These are phyloP conservation scores for Ambastaia sidthimunki DNA, from an alignment of 2,797 vertebrate genomes.

Conservation along the genomic window DNA sequence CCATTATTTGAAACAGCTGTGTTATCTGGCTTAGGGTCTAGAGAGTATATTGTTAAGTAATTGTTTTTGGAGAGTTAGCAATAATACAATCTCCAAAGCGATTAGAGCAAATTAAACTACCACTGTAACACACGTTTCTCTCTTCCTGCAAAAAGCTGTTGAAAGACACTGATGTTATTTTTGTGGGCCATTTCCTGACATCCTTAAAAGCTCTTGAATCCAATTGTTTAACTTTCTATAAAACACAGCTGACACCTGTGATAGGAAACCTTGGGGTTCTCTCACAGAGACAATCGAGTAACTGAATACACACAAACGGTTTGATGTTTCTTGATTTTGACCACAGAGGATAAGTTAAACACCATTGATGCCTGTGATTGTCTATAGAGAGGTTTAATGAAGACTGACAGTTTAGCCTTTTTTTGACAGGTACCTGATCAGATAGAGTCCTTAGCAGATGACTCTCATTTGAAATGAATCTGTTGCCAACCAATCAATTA, in stretches of 20 bases:
- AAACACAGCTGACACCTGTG: slow-evolving; percentile 33
- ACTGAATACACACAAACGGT: slow-evolving; percentile 10
- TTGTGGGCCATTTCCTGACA: background rate
- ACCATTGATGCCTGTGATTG: slow-evolving; percentile 18
- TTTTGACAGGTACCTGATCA: slow-evolving; percentile 6
- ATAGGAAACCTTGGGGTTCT: background rate
- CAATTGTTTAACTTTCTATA: background rate
- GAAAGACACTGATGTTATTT: background rate
- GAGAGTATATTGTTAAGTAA: background rate
- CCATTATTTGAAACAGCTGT: slow-evolving; percentile 8
- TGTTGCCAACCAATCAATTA: too few species aligned
- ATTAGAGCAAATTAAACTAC: background rate
- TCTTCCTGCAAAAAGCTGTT: background rate
- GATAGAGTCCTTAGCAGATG: background rate
- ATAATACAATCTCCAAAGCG: background rate
- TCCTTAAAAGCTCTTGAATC: background rate
- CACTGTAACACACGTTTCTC: background rate
- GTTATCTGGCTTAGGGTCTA: background rate
- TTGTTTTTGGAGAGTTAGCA: background rate
- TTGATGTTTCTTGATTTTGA: slow-evolving; percentile 7
- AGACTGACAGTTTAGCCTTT: slow-evolving; percentile 4
- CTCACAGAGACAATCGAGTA: background rate
- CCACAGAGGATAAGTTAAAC: background rate
- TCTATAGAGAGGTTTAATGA: slow-evolving; percentile 1
- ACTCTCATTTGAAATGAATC: slow-evolving; percentile 1